Evolutionary conservation across 1,140 invertebrate genomes (phyloP), one percentile per base, ranked within the genome.

Genomic region (Antheraea pernyi): DNA sequence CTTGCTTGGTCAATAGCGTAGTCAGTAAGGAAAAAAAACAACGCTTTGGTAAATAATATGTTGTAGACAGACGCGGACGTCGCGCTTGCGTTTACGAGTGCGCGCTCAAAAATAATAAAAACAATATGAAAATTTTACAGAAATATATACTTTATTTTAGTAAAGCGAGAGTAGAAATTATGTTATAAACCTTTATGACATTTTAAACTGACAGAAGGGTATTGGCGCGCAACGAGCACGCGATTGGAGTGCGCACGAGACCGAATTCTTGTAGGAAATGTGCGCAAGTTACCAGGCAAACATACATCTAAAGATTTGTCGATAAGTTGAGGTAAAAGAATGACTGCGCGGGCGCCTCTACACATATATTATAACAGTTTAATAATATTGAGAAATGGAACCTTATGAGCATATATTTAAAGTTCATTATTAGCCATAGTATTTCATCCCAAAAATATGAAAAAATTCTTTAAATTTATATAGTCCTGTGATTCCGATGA

Each of bases 231-330:
- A 82, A 76, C 62, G 70, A 65, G 77, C 83, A 80, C 22, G 22
- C 78, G 78, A 76, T 73, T 74, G 63, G 79, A 64, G 53, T 78
- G 78, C 78, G 80, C 78, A 73, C 70, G 76, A 75, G 74, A 68
- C 72, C 70, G 73, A 68, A 72, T 66, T 75, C 67, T 75, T 75
- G 73, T 70, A 70, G 70, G 73, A 75, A 75, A 75, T 88, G 87
- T 91, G 88, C 89, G 88, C 89, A 84, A 82, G 68, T 73, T 88
- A 91, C 88, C 75, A 91, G 89, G 88, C 79, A 73, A 68, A n/a
- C 80, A 91, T 83, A 72, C 74, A 30, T 58, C 22, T 22, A 46
- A 75, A 68, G 73, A 78, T 37, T 7, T n/a, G 16, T 42, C 16
- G 62, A 7, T 42, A 61, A 18, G 62, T 18, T 8, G 62, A 46